Evolutionary conservation across 2,888 invertebrate genomes (phyloP).

Genomic region (Erynnis tages): DNA sequence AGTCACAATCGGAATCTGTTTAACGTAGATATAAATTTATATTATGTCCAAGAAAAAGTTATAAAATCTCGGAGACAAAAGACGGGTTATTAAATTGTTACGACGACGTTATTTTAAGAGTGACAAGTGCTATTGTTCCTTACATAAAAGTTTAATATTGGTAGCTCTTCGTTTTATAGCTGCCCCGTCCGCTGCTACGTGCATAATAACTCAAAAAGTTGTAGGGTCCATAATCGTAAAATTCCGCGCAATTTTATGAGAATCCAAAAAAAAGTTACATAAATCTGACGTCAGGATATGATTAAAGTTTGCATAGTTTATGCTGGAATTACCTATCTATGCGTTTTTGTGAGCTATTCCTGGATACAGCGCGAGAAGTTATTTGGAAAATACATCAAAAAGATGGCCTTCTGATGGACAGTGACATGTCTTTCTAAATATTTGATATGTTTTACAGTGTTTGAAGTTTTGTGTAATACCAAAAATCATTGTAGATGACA

Average conservation of each 20-base stretch:
- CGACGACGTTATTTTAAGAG: slow-evolving; percentile 16
- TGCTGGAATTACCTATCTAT: not conserved
- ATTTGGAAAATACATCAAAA: no score
- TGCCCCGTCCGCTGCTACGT: slow-evolving; percentile 37
- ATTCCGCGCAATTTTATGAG: slow-evolving; percentile 38
- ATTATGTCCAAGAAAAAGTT: not conserved
- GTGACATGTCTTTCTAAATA: no score
- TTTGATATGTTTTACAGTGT: no score
- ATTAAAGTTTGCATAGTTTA: slow-evolving; percentile 11
- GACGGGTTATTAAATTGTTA: slow-evolving; percentile 16
- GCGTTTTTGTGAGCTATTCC: not conserved
- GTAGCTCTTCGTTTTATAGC: slow-evolving; percentile 42
- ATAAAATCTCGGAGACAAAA: not conserved
- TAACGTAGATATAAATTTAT: no score
- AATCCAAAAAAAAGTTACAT: slow-evolving; percentile 36
- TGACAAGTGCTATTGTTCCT: slow-evolving; percentile 18
- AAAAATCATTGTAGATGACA: no score
- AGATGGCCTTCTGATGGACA: no score
- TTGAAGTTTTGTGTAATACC: no score
- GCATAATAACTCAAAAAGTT: slow-evolving; percentile 48
- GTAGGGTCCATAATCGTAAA: slow-evolving; percentile 46
- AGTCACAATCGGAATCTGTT: no score
- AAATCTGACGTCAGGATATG: slow-evolving; percentile 3
- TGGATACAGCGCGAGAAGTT: not conserved
- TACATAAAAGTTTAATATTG: slow-evolving; percentile 19